Evolutionary conservation across 2,797 vertebrate species (phyloP).

Genomic region (Hozukius guyotensis): DNA sequence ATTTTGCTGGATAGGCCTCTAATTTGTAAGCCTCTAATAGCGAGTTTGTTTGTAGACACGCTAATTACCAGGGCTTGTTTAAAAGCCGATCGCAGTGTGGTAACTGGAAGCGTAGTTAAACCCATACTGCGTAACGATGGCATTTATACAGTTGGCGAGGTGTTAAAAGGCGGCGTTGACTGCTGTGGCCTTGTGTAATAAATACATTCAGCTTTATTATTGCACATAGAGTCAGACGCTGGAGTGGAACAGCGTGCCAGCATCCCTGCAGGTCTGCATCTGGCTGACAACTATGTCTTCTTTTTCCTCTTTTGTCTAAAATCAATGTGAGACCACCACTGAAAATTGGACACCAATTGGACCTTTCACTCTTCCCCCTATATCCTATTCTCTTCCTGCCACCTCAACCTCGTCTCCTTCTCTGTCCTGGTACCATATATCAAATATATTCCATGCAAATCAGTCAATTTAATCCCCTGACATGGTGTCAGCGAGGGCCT

Average conservation of each 20-base stretch:
- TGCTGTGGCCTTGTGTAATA: slow-evolving; percentile 42
- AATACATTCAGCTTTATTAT: slow-evolving; percentile 41
- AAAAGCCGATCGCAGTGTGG: slow-evolving; percentile 47
- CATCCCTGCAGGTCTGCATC: slow-evolving; percentile 38
- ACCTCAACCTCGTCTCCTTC: slow-evolving; percentile 1
- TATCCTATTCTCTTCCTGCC: background rate
- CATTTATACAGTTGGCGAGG: slow-evolving; percentile 47
- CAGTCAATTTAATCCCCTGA: slow-evolving; percentile 68
- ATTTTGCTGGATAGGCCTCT: slow-evolving; percentile 46
- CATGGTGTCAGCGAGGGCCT: slow-evolving; percentile 58
- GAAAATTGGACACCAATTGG: slow-evolving; percentile 20
- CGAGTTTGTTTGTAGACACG: slow-evolving; percentile 62
- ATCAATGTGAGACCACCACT: slow-evolving; percentile 11
- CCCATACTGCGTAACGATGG: slow-evolving; percentile 35
- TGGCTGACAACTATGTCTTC: slow-evolving; percentile 5
- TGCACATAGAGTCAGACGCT: slow-evolving; percentile 21
- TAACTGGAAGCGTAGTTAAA: slow-evolving; percentile 53
- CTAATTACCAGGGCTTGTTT: slow-evolving; percentile 56
- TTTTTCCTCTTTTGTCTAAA: slow-evolving; percentile 23
- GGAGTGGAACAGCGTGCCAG: slow-evolving; percentile 5
- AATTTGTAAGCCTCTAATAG: slow-evolving; percentile 58
- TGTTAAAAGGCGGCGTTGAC: slow-evolving; percentile 47
- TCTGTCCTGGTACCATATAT: slow-evolving; percentile 13
- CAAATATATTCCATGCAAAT: slow-evolving; percentile 67
- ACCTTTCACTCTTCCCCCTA: background rate